phyloP scores from a whole-genome alignment of 2,113 vertebrate species.

The Austrofundulus limnaeus region DNA sequence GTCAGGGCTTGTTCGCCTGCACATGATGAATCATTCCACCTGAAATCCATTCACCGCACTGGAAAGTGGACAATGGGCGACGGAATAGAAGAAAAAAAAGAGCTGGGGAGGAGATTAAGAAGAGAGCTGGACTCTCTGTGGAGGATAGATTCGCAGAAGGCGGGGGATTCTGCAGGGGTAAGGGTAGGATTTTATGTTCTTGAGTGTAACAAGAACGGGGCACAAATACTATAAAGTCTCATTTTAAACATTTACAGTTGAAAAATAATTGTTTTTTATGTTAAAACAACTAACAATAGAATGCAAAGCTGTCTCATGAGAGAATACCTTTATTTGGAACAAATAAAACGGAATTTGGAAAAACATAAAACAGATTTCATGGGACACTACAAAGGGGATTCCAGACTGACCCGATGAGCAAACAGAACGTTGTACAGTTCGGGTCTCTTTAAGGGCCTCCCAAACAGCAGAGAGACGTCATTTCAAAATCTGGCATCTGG shows the following conservation, averaged over 20 bases:
- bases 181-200: slow-evolving; percentile 1
- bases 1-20: slow-evolving; percentile 20
- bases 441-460: slow-evolving; percentile 28
- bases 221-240: too few species aligned
- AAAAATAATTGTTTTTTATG: neutral
- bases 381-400: neutral
- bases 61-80: slow-evolving; percentile 35
- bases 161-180: neutral
- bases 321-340: too few species aligned
- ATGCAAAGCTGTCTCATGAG: slow-evolving; percentile 1
- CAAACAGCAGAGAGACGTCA: slow-evolving; percentile 52
- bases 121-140: neutral
- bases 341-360: too few species aligned
- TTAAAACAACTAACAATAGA: neutral
- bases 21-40: slow-evolving; percentile 52
- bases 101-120: slow-evolving; percentile 8
- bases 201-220: neutral
- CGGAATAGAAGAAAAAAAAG: slow-evolving; percentile 21
- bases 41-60: slow-evolving; percentile 35
- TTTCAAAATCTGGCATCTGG: slow-evolving; percentile 65
- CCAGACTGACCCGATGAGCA: slow-evolving; percentile 29
- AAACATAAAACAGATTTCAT: too few species aligned
- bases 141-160: neutral
- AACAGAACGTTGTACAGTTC: slow-evolving; percentile 4
- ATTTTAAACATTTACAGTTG: neutral